Conservation (phyloP, 2,888 invertebrate species). For the Macrophya alboannulata region DNA sequence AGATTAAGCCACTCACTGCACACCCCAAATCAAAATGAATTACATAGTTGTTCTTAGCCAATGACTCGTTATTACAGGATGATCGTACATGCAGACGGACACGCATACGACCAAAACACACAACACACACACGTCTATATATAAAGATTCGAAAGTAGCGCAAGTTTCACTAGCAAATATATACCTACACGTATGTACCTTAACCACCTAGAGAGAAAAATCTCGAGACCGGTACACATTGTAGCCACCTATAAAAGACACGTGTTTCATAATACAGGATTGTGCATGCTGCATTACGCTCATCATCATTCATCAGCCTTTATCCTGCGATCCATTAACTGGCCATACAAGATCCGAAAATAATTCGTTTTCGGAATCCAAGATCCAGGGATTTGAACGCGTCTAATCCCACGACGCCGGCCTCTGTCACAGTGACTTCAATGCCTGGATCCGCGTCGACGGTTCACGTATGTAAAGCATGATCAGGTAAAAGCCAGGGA, state of each 20-base stretch:
- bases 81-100: background rate
- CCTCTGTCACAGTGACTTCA: background rate
- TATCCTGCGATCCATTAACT: background rate
- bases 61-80: background rate
- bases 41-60: background rate
- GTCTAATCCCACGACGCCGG: background rate
- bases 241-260: background rate
- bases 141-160: conserved; percentile 29
- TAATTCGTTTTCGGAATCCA: background rate
- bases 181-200: background rate
- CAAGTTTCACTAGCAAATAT: conserved; percentile 35
- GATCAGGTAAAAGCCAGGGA: background rate
- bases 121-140: background rate
- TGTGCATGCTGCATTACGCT: background rate
- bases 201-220: conserved; percentile 17
- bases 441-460: background rate
- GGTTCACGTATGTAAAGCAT: background rate
- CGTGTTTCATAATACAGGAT: background rate
- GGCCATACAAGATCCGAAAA: background rate
- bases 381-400: conserved; percentile 16
- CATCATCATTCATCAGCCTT: background rate
- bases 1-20: background rate
- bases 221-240: background rate
- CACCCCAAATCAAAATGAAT: background rate
- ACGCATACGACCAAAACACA: background rate